Evolutionary conservation across 2,888 invertebrate species (phyloP), one percentile per base, ranked within the genome.

Genomic region (Dione vanillae): DNA sequence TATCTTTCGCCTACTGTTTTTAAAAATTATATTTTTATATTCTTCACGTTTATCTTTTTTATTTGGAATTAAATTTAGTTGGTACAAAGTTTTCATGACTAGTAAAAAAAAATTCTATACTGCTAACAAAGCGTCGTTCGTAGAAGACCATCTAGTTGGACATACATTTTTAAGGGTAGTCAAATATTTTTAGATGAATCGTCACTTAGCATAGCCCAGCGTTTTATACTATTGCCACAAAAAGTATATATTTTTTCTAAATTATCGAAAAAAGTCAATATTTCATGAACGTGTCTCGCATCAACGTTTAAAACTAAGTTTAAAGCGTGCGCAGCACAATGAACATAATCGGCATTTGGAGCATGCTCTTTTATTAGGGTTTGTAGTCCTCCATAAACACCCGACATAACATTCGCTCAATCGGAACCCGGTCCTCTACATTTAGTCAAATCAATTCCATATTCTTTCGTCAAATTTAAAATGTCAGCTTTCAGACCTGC

Each of bases 361-460:
- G 74, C 74, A 74, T 76, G 75, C 74, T 76, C 73, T 76, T 73
- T 75, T 69, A 75, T 75, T 73, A 74, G 75, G 72, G 75, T 67
- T 75, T 74, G 75, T 73, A 76, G 74, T 74, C 73, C 75, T 75
- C 74, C 74, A 73, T 76, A 72, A 1, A 75, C 74, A 73, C 75
- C 71, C 75, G 74, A 76, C 71, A 76, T 76, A 74, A 75, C 74
- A 75, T 75, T 74, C 69, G 73, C 73, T 74, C 74, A 74, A 75
- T 77, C 73, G 71, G 76, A 73, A 19, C 76, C 77, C 75, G 75
- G 75, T 74, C 75, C 73, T 76, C 76, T 75, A 77, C 75, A 75
- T 76, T 74, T 74, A 73, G 73, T 72, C 73, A 76, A 76, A 77
- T 73, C 76, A 76, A 76, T 76, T 74, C 71, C 74, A 76, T 75